Percentiles rank a stretch among this genome's conserved stretches.
These are phyloP conservation scores for Chelon auratus DNA, from an alignment of 2,797 vertebrate species.

Conservation along the genomic window DNA sequence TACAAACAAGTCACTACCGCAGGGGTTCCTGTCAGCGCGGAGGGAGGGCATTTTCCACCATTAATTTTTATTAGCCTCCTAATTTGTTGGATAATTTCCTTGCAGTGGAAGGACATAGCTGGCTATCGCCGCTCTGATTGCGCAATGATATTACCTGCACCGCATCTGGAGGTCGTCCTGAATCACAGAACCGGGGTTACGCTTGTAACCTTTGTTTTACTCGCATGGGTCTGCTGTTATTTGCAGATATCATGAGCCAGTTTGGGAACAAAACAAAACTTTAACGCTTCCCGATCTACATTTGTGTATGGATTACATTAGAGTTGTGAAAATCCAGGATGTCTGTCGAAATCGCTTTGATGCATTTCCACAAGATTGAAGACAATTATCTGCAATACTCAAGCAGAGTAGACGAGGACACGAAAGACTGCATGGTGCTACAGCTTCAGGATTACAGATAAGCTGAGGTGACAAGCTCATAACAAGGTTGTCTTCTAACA, in stretches of 20 bases:
- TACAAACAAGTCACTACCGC: too few species aligned
- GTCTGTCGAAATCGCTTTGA: too few species aligned
- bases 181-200: too few species aligned
- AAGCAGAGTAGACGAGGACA: background rate
- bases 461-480: constrained; percentile 9
- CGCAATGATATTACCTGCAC: too few species aligned
- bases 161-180: too few species aligned
- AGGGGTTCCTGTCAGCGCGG: too few species aligned
- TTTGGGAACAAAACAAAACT: background rate
- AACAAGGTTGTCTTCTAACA: background rate
- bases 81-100: too few species aligned
- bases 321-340: background rate
- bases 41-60: too few species aligned
- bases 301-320: background rate
- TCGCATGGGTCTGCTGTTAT: background rate
- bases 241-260: too few species aligned
- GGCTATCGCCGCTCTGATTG: too few species aligned
- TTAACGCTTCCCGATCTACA: background rate
- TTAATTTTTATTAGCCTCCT: too few species aligned
- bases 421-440: background rate
- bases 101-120: too few species aligned
- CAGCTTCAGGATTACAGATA: background rate
- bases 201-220: background rate
- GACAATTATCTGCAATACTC: background rate
- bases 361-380: background rate